These are phyloP conservation scores for Sebastiscus tertius DNA, from an alignment of 2,797 vertebrate species.

Conservation along the genomic window DNA sequence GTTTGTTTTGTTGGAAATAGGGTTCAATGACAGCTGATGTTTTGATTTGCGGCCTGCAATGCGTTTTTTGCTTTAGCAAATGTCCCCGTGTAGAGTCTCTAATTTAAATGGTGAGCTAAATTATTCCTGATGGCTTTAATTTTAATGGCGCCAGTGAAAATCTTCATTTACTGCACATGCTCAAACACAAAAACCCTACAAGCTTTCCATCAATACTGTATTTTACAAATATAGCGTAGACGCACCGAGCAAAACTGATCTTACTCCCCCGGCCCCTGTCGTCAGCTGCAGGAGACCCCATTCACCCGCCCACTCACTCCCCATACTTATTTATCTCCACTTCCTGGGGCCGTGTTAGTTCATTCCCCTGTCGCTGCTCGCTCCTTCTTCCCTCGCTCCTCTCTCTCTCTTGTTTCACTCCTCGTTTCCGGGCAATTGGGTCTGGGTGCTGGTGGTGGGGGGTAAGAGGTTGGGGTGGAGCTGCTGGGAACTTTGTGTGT, in stretches of 20 bases:
- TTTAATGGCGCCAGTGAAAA: background rate
- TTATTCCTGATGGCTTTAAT: background rate
- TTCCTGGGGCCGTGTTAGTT: slow-evolving; percentile 76
- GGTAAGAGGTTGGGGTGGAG: slow-evolving; percentile 78
- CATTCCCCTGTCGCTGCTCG: slow-evolving; percentile 67
- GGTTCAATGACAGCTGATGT: background rate
- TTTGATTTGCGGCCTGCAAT: background rate
- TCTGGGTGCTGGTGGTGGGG: slow-evolving; percentile 74
- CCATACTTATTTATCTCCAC: slow-evolving; percentile 77
- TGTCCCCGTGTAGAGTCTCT: background rate
- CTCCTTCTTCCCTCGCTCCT: slow-evolving; percentile 60
- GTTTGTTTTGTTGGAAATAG: background rate
- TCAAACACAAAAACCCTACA: slow-evolving; percentile 11
- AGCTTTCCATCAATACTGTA: slow-evolving; percentile 1
- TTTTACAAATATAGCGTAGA: slow-evolving; percentile 41
- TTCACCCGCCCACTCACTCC: slow-evolving; percentile 65
- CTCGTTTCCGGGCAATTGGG: slow-evolving; percentile 86
- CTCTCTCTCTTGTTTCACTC: slow-evolving; percentile 73
- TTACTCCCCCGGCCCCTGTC: slow-evolving; percentile 32
- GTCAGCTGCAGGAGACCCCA: slow-evolving; percentile 64
- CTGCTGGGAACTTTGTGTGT: slow-evolving; percentile 79
- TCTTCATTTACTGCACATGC: background rate
- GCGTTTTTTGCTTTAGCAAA: background rate
- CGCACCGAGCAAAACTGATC: slow-evolving; percentile 30
- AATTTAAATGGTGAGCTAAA: background rate